These are phyloP conservation scores for Heliconius congener DNA, from an alignment of 1,140 invertebrate species.

Conservation along the genomic window DNA sequence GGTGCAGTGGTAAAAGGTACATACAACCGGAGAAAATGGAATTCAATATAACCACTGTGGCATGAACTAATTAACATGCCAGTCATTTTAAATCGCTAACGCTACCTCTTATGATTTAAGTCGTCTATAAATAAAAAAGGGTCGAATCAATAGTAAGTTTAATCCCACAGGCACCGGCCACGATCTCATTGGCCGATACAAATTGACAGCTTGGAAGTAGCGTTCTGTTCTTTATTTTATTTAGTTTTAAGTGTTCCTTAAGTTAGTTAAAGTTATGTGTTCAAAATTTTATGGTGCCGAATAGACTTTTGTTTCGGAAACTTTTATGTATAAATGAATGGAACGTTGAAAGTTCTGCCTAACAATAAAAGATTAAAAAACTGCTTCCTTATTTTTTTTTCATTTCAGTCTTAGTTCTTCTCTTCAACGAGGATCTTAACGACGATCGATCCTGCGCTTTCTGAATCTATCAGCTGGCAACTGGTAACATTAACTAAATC, in stretches of 20 bases:
- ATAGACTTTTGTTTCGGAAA: too few relatives aligned
- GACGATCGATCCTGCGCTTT: too few relatives aligned
- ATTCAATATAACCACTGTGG: not conserved
- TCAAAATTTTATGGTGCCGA: not conserved
- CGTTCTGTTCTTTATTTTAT: slow-evolving; percentile 32
- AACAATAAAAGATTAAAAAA: too few relatives aligned
- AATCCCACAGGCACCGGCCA: slow-evolving; percentile 76
- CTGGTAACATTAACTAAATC: too few relatives aligned
- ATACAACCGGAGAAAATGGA: too few relatives aligned
- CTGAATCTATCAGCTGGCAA: too few relatives aligned
- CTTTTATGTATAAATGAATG: too few relatives aligned
- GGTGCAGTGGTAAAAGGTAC: too few relatives aligned
- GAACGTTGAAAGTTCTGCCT: too few relatives aligned
- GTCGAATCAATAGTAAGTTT: slow-evolving; percentile 81
- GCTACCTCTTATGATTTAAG: not conserved
- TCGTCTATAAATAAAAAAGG: slow-evolving; percentile 66
- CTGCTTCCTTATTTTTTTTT: too few relatives aligned
- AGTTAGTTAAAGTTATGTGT: not conserved
- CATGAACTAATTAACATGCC: not conserved
- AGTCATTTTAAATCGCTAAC: not conserved
- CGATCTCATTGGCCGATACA: slow-evolving; percentile 77
- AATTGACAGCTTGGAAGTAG: slow-evolving; percentile 68
- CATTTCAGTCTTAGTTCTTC: too few relatives aligned
- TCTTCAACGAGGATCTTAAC: too few relatives aligned
- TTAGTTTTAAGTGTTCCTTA: slow-evolving; percentile 20